Evolutionary conservation across 2,888 invertebrate genomes (phyloP), one percentile per base, ranked within the genome.

Genomic region (Cancer borealis): DNA sequence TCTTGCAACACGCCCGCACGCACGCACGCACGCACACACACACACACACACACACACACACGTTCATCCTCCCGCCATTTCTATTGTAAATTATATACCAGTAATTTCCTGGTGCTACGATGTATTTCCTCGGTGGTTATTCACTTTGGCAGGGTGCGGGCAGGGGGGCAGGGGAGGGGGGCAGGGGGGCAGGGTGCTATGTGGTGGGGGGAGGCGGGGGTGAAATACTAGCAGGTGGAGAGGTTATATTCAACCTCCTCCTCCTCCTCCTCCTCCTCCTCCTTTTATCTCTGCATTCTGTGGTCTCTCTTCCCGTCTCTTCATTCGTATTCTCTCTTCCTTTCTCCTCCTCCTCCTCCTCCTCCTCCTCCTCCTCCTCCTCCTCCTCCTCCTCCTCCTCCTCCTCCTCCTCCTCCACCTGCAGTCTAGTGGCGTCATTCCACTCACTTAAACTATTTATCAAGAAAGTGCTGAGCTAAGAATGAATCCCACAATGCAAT

Each of bases 71-170:
- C 4, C 79, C n/a, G 79, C 79, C 30, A 30, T 26, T 79, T 10
- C 26, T 30, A 79, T 79, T 30, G 30, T 79, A 21, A 79, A 30
- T 79, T 79, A 79, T 79, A 26, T 79, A 26, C 26, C 3, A n/a
- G 10, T 88, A 88, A 47, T 49, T 46, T 47, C 30, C 45, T 45
- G 49, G 46, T 46, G 3, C 88, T 46, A 26, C 26, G n/a, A 46
- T 88, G n/a, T 88, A 88, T 88, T 88, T 88, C 46, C 49, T 88
- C 26, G 3, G 3, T 46, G 3, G 26, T 88, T 45, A 47, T 47
- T 88, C 49, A 47, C n/a, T 88, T n/a, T 88, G 46, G 88, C 10
- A 46, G 10, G 49, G 88, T 79, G 79, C 79, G 79, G 79, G 79
- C 12, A 90, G 47, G 49, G n/a, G 30, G 49, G 30, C 5, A n/a